Evolutionary conservation across 2,113 vertebrate genomes (phyloP), one percentile per base, ranked within the genome.

Genomic region (Phaetusa simplex): DNA sequence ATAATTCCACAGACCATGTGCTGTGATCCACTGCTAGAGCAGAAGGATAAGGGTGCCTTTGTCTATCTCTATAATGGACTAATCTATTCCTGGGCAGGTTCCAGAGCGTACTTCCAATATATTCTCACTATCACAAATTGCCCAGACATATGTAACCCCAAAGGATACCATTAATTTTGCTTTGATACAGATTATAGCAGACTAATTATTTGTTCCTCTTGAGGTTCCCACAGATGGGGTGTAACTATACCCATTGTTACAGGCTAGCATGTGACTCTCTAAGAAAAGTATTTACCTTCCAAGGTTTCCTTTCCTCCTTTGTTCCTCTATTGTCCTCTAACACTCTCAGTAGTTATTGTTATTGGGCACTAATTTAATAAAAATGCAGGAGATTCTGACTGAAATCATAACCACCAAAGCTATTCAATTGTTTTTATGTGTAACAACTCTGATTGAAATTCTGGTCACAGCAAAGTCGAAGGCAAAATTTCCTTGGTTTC

Each of bases 291-390:
- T 95, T 85, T 94, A 92, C 81, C 49, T 95, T 49, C 87, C 36
- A 81, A 82, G 83, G 12, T 58, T 94, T 76, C 29, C 56, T 90
- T 81, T 88, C 42, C 42, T 78, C 30, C 59, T 91, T 89, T 93
- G 81, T 85, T 84, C 81, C 92, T 64, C 64, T 40, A 4, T 79
- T 94, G 86, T 91, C 93, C 93, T 91, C 84, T 93, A 93, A 76
- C 36, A 38, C 27, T 66, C 85, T 73, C 67, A 92, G 71, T 90
- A 96, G 58, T 83, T 96, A 88, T 55, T 90, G 59, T 90, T 94
- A 90, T 88, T 82, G 82, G 61, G 40, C 47, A 76, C 77, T 97
- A 97, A 95, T 97, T 95, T 87, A 96, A 95, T 95, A 95, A 95
- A 90, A 96, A 94, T 65, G 56, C 56, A 91, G 77, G 34, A 61